A percentile compares a stretch with the other conserved stretches of the same genome.
phyloP scores from a whole-genome alignment of 2,797 vertebrate species.

The Pseudochromis fuscus region DNA sequence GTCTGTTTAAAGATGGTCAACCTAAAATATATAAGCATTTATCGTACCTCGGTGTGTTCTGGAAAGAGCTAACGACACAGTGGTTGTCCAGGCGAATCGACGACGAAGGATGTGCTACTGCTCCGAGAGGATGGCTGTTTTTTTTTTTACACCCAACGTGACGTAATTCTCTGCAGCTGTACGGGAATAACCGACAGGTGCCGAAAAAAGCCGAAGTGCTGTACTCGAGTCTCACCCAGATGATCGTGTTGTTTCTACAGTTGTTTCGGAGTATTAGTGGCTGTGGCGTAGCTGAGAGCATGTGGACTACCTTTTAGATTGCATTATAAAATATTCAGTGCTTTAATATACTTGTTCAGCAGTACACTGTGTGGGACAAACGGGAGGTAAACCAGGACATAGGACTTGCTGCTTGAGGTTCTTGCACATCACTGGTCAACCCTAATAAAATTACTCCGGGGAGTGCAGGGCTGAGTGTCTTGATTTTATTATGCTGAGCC shows the following conservation, averaged over 20 bases:
- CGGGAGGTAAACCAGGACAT: not conserved
- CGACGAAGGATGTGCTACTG: slow-evolving; percentile 42
- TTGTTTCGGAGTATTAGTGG: not conserved
- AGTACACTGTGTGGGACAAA: not conserved
- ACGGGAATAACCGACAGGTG: slow-evolving; percentile 46
- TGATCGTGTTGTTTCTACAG: not conserved
- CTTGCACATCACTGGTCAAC: not conserved
- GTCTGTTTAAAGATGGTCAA: not conserved
- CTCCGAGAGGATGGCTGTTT: slow-evolving; percentile 24
- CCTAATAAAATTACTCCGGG: not conserved
- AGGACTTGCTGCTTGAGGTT: not conserved
- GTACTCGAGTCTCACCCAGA: too few relatives aligned
- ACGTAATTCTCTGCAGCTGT: slow-evolving; percentile 71
- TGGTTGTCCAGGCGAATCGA: slow-evolving; percentile 31
- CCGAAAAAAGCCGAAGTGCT: slow-evolving; percentile 32
- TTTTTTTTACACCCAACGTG: slow-evolving; percentile 15
- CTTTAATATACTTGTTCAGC: too few relatives aligned
- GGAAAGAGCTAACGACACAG: slow-evolving; percentile 4
- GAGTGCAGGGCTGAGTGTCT: not conserved
- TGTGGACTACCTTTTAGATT: not conserved
- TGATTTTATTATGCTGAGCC: not conserved
- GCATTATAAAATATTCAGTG: not conserved
- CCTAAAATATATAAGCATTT: too few relatives aligned
- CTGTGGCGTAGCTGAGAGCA: not conserved
- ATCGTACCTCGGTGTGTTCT: slow-evolving; percentile 48